Evolutionary conservation across 2,888 invertebrate genomes (phyloP), one percentile per base, ranked within the genome.

Genomic region (Drosophila monieri): DNA sequence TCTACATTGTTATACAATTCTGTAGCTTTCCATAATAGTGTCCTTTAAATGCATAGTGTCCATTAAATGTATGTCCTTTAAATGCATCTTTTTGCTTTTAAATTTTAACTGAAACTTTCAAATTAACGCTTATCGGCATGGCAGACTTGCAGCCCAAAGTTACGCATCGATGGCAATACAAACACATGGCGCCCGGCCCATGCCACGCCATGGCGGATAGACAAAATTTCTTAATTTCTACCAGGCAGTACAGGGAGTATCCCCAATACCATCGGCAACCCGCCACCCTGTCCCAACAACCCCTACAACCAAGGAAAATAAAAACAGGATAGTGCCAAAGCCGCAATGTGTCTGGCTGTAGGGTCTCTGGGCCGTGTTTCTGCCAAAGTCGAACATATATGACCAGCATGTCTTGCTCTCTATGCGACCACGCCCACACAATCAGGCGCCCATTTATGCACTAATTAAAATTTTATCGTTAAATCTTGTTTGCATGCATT

Each of bases 401-500:
- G 71, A 48, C 30, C 69, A 59, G 52, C 68, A 58, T 76, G 59
- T 74, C 69, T 73, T 76, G 67, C 52, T 59, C 73, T 74, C 67
- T 77, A 60, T 66, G 32, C 30, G 59, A 62, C 77, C 83, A 85
- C 87, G 80, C 87, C 84, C 87, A 84, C 80, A 85, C 84, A 87
- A 87, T 85, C 84, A 85, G 77, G 74, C 88, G 72, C 80, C 84
- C 85, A 85, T 85, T 85, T 85, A 83, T 85, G 88, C 84, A 85
- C 84, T 85, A 85, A 85, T 85, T 85, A 85, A 85, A 85, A 85
- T 85, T 85, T 85, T 85, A 85, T 85, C 85, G 86, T 85, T 87
- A 85, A 85, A 87, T 85, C 88, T 85, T 85, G 88, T 87, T 87
- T 87, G 88, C 85, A 80, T 85, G 78, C 81, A 80, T 85, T 75